phyloP scores from a whole-genome alignment of 2,888 invertebrate species.

The Drosophila prolongata region DNA sequence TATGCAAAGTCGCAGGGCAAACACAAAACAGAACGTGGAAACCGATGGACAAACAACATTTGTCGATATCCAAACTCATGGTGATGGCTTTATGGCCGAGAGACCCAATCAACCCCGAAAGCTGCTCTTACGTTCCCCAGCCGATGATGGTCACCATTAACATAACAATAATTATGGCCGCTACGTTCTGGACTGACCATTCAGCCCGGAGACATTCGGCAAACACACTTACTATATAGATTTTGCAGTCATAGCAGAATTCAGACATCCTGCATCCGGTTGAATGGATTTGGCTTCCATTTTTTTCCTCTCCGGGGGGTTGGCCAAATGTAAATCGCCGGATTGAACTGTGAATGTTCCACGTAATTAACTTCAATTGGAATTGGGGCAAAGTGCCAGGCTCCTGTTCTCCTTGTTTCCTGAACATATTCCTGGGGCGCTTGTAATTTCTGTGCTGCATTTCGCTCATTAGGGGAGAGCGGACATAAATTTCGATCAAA shows the following conservation, averaged over 20 bases:
- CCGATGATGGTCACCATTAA: constrained; percentile 53
- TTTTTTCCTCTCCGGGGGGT: constrained; percentile 10
- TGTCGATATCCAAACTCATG: constrained; percentile 29
- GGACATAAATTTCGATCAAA: constrained; percentile 68
- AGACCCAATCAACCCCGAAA: constrained; percentile 49
- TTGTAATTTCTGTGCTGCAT: constrained; percentile 37
- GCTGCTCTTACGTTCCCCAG: constrained; percentile 3
- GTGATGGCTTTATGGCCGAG: constrained; percentile 40
- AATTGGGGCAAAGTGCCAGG: constrained; percentile 69
- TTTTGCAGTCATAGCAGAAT: constrained; percentile 76
- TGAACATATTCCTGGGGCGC: constrained; percentile 5
- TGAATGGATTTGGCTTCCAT: constrained; percentile 62
- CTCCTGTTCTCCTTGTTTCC: constrained; percentile 50
- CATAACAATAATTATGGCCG: constrained; percentile 77
- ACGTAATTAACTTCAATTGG: constrained; percentile 76
- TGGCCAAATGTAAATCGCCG: constrained; percentile 53
- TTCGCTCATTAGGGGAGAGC: constrained; percentile 61
- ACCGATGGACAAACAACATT: constrained; percentile 60
- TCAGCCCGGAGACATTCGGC: constrained; percentile 60
- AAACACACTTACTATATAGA: constrained; percentile 45
- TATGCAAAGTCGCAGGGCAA: constrained; percentile 72
- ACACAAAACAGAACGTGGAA: constrained; percentile 60
- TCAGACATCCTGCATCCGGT: constrained; percentile 79
- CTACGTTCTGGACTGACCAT: constrained; percentile 63
- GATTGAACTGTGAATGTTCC: constrained; percentile 58